A percentile compares a stretch with the other conserved stretches of the same genome.
Conservation (phyloP, 2,888 invertebrate species). For the Philereme vetulata region DNA sequence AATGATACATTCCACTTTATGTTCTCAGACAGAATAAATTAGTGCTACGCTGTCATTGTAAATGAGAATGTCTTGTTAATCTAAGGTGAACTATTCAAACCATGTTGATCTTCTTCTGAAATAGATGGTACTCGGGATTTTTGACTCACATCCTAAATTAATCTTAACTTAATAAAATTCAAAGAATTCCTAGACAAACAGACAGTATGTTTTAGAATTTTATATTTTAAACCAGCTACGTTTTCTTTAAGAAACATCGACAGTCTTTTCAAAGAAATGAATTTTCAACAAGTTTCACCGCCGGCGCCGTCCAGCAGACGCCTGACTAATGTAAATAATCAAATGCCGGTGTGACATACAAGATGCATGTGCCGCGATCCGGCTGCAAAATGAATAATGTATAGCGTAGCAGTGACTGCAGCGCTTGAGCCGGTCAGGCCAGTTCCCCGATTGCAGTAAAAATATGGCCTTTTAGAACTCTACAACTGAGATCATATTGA, state of each 20-base stretch:
- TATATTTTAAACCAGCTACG: too few relatives aligned
- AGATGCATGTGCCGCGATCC: constrained; percentile 49
- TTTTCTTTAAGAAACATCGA: constrained; percentile 4
- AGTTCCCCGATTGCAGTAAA: neutral
- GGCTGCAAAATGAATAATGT: constrained; percentile 52
- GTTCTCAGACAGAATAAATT: constrained; percentile 1
- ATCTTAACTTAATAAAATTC: too few relatives aligned
- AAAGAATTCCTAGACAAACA: too few relatives aligned
- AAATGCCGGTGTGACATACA: constrained; percentile 48
- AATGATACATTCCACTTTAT: constrained; percentile 9
- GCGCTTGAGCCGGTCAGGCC: constrained; percentile 37
- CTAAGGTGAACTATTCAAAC: too few relatives aligned
- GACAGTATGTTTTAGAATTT: too few relatives aligned
- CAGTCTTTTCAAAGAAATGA: constrained; percentile 32
- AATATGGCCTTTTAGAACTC: too few relatives aligned
- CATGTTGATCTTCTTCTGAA: too few relatives aligned
- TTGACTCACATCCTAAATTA: too few relatives aligned
- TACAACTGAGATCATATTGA: too few relatives aligned
- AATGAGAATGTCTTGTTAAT: neutral
- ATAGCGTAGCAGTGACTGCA: constrained; percentile 48
- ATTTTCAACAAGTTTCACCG: constrained; percentile 32
- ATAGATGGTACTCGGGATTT: too few relatives aligned
- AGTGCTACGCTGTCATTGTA: neutral
- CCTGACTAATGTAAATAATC: constrained; percentile 46
- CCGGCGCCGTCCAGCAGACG: constrained; percentile 29